Evolutionary conservation across 2,113 vertebrate genomes (phyloP), one percentile per base, ranked within the genome.

Genomic region (Tachuris rubrigastra): DNA sequence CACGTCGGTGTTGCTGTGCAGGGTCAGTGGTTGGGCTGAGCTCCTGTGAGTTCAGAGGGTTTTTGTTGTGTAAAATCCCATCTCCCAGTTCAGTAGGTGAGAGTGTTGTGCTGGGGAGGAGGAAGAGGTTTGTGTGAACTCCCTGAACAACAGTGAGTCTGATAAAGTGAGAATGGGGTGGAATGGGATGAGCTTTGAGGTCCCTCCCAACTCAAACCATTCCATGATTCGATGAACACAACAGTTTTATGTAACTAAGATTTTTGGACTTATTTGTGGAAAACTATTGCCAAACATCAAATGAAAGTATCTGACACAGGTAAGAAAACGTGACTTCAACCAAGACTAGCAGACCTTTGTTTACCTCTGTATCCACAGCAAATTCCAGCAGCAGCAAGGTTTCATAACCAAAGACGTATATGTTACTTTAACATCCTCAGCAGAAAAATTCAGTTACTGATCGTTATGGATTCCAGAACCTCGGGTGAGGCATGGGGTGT

Each of bases 351-450:
- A 87, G 81, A 24, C 67, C 87, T 75, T 62, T 94, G 93, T 93
- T 96, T 90, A 86, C 39, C 12, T 83, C 79, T 63, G 68, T 91
- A 83, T 72, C 82, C 91, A 96, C 49, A 93, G 94, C 82, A 93
- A 91, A 87, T 74, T 87, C 78, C 87, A 93, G 87, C 30, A 78
- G 67, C 80, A 85, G 42, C 44, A 68, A 50, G 1, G 14, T 91
- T 96, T 95, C 91, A 95, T 93, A 96, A 91, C 58, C 18, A 12
- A 75, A 85, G 74, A 82, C 0, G 0, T 75, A 79, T n/a, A 87
- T 42, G 63, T 74, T 80, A 49, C 60, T 82, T 91, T 66, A 91
- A 83, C 66, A 73, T 80, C 42, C 81, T 93, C 82, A 88, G 82
- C 85, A 94, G 62, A 94, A 93, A 96, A 90, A 83, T 16, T 31